phyloP scores from a whole-genome alignment of 2,888 invertebrate species.

The Notocelia uddmanniana region DNA sequence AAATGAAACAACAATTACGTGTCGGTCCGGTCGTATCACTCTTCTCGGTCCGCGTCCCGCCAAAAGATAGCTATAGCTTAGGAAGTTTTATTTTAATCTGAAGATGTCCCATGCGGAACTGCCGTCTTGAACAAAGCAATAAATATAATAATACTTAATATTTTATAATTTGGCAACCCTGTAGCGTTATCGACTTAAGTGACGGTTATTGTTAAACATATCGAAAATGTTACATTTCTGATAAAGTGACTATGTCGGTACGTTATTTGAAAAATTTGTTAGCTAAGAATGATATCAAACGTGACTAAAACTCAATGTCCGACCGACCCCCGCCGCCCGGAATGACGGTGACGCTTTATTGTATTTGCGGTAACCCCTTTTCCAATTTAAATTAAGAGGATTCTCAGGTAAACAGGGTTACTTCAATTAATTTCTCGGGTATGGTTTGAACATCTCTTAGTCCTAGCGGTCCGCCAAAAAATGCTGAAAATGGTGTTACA shows the following conservation, averaged over 20 bases:
- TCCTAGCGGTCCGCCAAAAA: no score
- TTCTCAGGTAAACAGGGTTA: conserved; percentile 76
- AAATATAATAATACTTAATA: conserved; percentile 21
- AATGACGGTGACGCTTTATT: background rate
- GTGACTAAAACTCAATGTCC: conserved; percentile 1
- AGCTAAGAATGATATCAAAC: background rate
- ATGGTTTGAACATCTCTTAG: conserved; percentile 13
- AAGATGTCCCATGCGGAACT: conserved; percentile 21
- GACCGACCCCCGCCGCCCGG: background rate
- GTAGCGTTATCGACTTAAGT: conserved; percentile 4
- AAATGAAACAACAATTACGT: background rate
- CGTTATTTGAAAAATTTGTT: background rate
- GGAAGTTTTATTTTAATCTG: conserved; percentile 23
- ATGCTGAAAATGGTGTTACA: no score
- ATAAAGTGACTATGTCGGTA: conserved; percentile 6
- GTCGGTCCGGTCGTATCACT: conserved; percentile 10
- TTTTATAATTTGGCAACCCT: conserved; percentile 8
- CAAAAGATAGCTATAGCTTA: conserved; percentile 33
- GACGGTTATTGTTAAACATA: conserved; percentile 18
- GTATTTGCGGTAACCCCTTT: conserved; percentile 22
- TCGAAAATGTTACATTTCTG: conserved; percentile 5
- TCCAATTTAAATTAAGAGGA: conserved; percentile 4
- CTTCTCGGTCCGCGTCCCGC: conserved; percentile 32
- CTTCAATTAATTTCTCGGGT: conserved; percentile 51
- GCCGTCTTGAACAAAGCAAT: conserved; percentile 31